Percentiles rank a stretch among this genome's conserved stretches.
Conservation (phyloP, 1,140 invertebrate species). For the Proctacanthus coquilletti region DNA sequence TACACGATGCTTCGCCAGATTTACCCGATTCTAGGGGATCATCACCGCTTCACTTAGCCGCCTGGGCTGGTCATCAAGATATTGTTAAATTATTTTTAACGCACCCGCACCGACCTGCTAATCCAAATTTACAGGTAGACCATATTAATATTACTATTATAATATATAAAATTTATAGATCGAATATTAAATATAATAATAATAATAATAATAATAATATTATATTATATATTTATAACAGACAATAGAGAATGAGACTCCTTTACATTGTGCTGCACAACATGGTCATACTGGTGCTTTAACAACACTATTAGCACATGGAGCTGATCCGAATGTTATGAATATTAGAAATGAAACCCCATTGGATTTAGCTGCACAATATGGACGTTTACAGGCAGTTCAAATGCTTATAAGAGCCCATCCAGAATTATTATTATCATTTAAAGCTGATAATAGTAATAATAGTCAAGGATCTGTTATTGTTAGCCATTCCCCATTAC, state of each 20-base stretch:
- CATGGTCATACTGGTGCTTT: conserved; percentile 88
- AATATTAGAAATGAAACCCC: conserved; percentile 83
- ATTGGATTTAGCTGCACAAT: conserved; percentile 86
- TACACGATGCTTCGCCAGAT: conserved; percentile 80
- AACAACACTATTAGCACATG: conserved; percentile 64
- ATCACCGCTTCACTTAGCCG: conserved; percentile 72
- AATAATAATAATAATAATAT: too few species aligned
- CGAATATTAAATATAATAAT: too few species aligned
- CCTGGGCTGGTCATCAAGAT: conserved; percentile 75
- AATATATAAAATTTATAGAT: too few species aligned
- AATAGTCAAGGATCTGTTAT: background rate
- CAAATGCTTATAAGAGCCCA: conserved; percentile 67
- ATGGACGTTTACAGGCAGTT: conserved; percentile 71
- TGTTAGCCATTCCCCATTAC: conserved; percentile 70
- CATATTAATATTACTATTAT: too few species aligned
- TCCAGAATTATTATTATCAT: conserved; percentile 57
- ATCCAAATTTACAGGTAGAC: conserved; percentile 66
- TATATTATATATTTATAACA: conserved; percentile 36
- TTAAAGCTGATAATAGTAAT: conserved; percentile 20
- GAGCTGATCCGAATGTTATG: conserved; percentile 77
- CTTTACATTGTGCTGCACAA: conserved; percentile 86
- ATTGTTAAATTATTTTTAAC: conserved; percentile 64
- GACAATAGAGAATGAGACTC: conserved; percentile 87
- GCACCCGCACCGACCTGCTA: conserved; percentile 57
- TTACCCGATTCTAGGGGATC: conserved; percentile 71